Percentiles rank a stretch among this genome's conserved stretches.
Evolutionary conservation across 2,888 invertebrate species (phyloP).

Genomic region (Lysandra bellargus): DNA sequence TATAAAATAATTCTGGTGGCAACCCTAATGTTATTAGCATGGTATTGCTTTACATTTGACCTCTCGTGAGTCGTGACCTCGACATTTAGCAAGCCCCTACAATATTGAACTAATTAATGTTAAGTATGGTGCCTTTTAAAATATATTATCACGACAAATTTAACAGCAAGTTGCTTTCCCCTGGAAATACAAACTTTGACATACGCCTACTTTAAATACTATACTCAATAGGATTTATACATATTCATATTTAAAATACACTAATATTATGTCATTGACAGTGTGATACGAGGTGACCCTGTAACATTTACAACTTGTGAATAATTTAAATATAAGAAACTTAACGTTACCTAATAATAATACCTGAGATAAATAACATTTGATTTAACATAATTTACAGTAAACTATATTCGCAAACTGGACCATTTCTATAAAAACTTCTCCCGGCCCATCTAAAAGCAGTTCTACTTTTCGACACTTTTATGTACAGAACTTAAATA

Average conservation of each 20-base stretch:
- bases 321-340: background rate
- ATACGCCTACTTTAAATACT: background rate
- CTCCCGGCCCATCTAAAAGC: constrained; percentile 9
- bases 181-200: background rate
- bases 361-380: background rate
- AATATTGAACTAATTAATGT: background rate
- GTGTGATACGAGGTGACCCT: constrained; percentile 33
- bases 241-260: constrained; percentile 3
- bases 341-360: constrained; percentile 4
- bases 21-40: background rate
- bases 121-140: background rate
- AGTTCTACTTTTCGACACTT: background rate
- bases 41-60: background rate
- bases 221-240: background rate
- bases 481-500: background rate
- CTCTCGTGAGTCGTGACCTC: background rate
- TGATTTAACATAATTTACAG: background rate
- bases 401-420: background rate
- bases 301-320: constrained; percentile 25
- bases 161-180: background rate
- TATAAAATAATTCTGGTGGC: background rate
- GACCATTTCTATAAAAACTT: background rate
- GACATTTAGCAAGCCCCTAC: background rate
- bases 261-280: constrained; percentile 21
- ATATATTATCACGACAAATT: background rate